Evolutionary conservation across 2,888 invertebrate genomes (phyloP), one percentile per base, ranked within the genome.

Genomic region (Antheraea yamamai): DNA sequence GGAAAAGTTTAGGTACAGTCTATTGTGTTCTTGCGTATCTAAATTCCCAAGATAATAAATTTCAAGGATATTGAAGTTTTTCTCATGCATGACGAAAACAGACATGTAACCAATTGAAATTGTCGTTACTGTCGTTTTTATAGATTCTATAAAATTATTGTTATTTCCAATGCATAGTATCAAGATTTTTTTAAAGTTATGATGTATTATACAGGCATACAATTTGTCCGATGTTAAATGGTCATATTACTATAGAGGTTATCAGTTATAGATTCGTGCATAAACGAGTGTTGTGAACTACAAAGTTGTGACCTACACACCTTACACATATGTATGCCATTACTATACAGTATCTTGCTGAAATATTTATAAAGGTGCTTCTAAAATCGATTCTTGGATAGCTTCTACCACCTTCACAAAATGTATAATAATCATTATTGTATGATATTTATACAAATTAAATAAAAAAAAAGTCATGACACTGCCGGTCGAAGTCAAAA

Each of bases 1-100:
- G 70, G 64, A 66, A 30, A 70, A 70, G 20, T 70, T 70, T 70
- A 39, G n/a, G 70, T 70, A 39, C 70, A 18, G 39, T 39, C 35
- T 35, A 39, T 70, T 70, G n/a, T 70, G 16, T 39, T n/a, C 70
- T n/a, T 39, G 16, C 16, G 64, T 66, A 18, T 30, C 26, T 66
- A 66, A 66, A 66, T 4, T 14, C 16, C 23, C 16, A 26, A 26
- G 64, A 66, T 66, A 30, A 66, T 30, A 66, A 66, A 30, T 64
- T 64, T 26, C 14, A 26, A 64, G 64, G 6, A 64, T 16, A 23
- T 64, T 64, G 64, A 64, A 4, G 26, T 26, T 64, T 64, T 14
- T 16, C 64, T 64, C 23, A 61, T n/a, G 4, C 20, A 7, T 12
- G 47, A 12, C 47, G 47, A 12, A 47, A 61, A 10, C 1, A 61